These are phyloP conservation scores for Phalacrocorax carbo DNA, from an alignment of 2,113 vertebrate species.

Conservation along the genomic window DNA sequence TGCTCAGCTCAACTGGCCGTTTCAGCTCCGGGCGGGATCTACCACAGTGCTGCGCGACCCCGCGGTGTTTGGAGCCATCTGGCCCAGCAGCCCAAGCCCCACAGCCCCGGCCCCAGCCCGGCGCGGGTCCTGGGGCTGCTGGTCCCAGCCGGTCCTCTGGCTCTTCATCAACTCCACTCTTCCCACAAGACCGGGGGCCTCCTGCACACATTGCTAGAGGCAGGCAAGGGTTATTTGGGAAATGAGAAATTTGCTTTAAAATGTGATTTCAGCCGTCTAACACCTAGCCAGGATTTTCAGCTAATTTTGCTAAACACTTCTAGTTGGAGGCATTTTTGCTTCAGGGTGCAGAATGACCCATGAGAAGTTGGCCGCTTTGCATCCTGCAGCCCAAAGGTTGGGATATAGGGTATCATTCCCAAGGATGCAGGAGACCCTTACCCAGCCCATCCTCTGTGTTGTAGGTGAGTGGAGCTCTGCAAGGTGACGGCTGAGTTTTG, in stretches of 20 bases:
- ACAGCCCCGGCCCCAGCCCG: neutral
- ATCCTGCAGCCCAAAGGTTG: neutral
- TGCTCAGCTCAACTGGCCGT: neutral
- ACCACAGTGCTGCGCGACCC: neutral
- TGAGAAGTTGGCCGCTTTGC: neutral
- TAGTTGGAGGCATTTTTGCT: neutral
- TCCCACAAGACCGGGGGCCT: neutral
- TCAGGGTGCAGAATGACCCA: neutral
- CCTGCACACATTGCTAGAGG: neutral
- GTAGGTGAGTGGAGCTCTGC: neutral
- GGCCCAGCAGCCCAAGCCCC: neutral
- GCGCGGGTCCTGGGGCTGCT: neutral
- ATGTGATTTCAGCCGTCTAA: slow-evolving; percentile 19
- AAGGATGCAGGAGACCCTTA: neutral
- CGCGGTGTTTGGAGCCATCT: accelerated
- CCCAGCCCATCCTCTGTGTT: neutral
- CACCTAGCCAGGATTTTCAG: slow-evolving; percentile 37
- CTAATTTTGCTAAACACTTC: neutral
- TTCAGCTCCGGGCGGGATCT: accelerated
- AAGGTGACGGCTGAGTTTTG: neutral
- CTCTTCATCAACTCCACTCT: neutral
- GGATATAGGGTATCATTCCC: neutral
- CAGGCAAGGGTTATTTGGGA: neutral
- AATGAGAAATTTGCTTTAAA: slow-evolving; percentile 38
- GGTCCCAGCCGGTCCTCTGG: neutral